phyloP scores from a whole-genome alignment of 1,140 invertebrate genomes.

The Calliphora vicina region DNA sequence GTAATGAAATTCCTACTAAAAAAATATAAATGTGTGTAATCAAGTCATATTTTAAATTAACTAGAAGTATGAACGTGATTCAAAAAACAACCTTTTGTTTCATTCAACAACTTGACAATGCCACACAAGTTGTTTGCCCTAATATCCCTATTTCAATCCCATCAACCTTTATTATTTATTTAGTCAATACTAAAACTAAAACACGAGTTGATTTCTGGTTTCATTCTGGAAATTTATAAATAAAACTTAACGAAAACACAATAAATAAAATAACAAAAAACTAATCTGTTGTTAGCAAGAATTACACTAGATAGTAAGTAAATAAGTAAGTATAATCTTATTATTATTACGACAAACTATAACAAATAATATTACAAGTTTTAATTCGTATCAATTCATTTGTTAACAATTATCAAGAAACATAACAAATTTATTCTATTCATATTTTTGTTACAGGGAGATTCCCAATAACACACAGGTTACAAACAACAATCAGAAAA shows the following conservation, averaged over 20 bases:
- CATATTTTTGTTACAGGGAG: not conserved
- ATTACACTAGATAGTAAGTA: not conserved
- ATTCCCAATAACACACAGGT: not conserved
- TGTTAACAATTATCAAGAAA: constrained; percentile 21
- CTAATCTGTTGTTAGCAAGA: not conserved
- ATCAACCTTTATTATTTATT: not conserved
- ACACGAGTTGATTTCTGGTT: not conserved
- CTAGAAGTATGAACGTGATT: too few species aligned
- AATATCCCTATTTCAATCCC: not conserved
- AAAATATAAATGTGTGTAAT: too few species aligned
- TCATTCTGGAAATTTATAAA: not conserved
- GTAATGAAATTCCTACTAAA: too few species aligned
- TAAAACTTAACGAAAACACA: not conserved
- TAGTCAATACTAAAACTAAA: not conserved
- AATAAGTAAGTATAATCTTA: too few species aligned
- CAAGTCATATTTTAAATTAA: too few species aligned
- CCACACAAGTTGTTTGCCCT: not conserved
- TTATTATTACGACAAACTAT: too few species aligned
- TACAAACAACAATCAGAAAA: not conserved
- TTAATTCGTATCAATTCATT: not conserved
- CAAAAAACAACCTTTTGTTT: too few species aligned
- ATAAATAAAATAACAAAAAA: too few species aligned
- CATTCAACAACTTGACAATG: not conserved
- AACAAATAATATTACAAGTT: not conserved
- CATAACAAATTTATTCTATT: not conserved